Evolutionary conservation across 2,888 invertebrate species (phyloP).

Genomic region (Bembecia ichneumoniformis): DNA sequence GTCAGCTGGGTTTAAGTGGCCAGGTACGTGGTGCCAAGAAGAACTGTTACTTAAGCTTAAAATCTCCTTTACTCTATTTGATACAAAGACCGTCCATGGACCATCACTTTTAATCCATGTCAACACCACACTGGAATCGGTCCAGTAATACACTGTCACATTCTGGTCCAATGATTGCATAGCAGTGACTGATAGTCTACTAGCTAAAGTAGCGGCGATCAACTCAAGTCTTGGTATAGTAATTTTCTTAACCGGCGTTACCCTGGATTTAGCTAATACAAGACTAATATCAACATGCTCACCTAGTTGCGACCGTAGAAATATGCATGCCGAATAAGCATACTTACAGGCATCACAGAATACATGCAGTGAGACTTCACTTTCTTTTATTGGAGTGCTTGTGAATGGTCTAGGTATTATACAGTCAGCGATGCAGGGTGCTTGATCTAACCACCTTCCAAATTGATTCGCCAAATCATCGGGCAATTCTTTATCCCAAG

Average conservation of each 20-base stretch:
- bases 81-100: not conserved
- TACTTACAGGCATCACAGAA: conserved; percentile 2
- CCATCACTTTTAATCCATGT: not conserved
- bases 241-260: not conserved
- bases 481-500: conserved; percentile 6
- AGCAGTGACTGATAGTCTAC: not conserved
- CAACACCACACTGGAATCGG: not conserved
- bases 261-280: conserved; percentile 1
- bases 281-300: not conserved
- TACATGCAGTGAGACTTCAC: not conserved
- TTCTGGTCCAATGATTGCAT: not conserved
- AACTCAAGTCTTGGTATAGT: not conserved
- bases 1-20: not conserved
- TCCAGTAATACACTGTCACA: not conserved
- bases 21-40: not conserved
- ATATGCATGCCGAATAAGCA: conserved; percentile 1
- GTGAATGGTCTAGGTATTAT: not conserved
- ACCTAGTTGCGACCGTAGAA: not conserved
- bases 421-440: not conserved
- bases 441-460: not conserved
- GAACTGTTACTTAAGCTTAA: not conserved
- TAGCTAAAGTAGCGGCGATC: not conserved
- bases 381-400: no score
- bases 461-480: not conserved
- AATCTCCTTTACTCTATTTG: not conserved